phyloP scores from a whole-genome alignment of 1,140 invertebrate species.

The Papilio polyxenes region DNA sequence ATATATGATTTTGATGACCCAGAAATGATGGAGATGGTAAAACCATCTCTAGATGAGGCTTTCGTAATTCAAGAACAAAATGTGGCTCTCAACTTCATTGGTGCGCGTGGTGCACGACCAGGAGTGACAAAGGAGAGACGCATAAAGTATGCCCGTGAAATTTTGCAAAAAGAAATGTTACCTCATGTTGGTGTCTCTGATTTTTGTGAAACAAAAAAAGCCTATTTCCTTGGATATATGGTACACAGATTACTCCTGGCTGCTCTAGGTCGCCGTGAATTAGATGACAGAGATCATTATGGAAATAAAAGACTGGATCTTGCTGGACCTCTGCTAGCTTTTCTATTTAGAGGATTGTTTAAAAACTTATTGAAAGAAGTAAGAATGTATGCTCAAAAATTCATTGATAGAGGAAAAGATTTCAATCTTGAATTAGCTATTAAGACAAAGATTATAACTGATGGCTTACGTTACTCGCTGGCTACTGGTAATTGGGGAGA shows the following conservation, averaged over 20 bases:
- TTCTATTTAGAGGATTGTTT: conserved; percentile 96
- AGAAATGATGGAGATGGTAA: conserved; percentile 99
- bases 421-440: conserved; percentile 98
- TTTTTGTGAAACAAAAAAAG: conserved; percentile 99
- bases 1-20: conserved; percentile 99
- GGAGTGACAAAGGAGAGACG: conserved; percentile 99
- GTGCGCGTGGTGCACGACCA: conserved; percentile 95
- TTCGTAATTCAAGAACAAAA: conserved; percentile 99
- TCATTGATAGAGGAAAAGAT: conserved; percentile 98
- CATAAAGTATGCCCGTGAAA: conserved; percentile 99
- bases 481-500: conserved; percentile 99
- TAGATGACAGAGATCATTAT: conserved; percentile 99
- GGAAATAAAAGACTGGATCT: conserved; percentile 99
- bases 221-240: conserved; percentile 99
- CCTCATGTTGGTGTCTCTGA: conserved; percentile 99
- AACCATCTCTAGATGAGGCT: conserved; percentile 99
- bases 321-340: conserved; percentile 97
- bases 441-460: conserved; percentile 98
- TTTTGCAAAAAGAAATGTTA: conserved; percentile 99
- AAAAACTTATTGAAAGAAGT: conserved; percentile 98
- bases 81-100: conserved; percentile 99
- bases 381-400: conserved; percentile 98
- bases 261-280: conserved; percentile 95
- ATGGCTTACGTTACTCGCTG: conserved; percentile 98
- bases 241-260: conserved; percentile 97